phyloP scores from a whole-genome alignment of 2,113 vertebrate species.

The Pygoscelis adeliae region DNA sequence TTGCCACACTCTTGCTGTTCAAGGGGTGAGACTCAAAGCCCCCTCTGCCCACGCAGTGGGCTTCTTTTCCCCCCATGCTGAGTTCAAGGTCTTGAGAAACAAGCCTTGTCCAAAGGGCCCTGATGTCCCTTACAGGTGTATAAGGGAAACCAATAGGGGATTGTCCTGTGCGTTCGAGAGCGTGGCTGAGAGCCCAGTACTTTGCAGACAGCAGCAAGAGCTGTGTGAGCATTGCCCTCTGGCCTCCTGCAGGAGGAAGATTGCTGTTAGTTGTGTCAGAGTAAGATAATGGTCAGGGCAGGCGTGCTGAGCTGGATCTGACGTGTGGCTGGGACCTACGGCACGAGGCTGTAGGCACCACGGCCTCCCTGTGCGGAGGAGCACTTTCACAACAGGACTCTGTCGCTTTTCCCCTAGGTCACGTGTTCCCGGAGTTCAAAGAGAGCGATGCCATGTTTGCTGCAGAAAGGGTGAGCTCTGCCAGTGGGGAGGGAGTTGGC shows the following conservation, averaged over 20 bases:
- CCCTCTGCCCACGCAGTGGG: neutral
- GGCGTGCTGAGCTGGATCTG: neutral
- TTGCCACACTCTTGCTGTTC: neutral
- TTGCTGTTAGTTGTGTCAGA: neutral
- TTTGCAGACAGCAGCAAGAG: neutral
- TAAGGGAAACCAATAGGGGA: neutral
- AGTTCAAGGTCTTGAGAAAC: neutral
- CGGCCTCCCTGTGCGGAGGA: neutral
- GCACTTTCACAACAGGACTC: accelerated
- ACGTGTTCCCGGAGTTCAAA: conserved; percentile 95
- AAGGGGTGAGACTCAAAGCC: neutral
- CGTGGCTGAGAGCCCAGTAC: neutral
- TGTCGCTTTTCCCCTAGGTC: conserved; percentile 75
- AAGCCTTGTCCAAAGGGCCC: neutral
- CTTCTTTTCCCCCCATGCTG: neutral
- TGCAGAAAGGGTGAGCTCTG: conserved; percentile 88
- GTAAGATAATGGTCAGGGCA: neutral
- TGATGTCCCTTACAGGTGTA: neutral
- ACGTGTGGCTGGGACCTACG: accelerated
- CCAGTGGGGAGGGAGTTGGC: neutral
- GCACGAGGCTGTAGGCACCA: neutral
- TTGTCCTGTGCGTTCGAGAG: accelerated
- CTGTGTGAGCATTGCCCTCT: neutral
- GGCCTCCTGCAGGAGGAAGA: neutral
- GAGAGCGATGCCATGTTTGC: conserved; percentile 99